phyloP scores from a whole-genome alignment of 2,113 vertebrate species.

The Nibea albiflora region DNA sequence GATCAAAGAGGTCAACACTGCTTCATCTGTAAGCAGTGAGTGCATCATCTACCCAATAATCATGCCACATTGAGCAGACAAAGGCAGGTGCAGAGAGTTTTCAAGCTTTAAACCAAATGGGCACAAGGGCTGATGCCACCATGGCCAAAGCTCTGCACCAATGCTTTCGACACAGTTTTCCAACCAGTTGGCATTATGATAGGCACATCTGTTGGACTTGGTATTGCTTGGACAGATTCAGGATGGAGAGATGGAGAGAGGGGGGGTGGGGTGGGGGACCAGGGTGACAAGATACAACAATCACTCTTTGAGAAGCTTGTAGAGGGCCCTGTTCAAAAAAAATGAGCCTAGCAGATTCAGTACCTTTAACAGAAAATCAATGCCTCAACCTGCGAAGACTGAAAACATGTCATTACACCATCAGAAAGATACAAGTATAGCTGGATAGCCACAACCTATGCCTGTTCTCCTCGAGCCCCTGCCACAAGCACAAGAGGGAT shows the following conservation, averaged over 20 bases:
- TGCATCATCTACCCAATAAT: constrained; percentile 66
- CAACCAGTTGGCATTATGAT: constrained; percentile 78
- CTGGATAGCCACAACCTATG: constrained; percentile 61
- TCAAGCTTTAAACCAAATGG: constrained; percentile 70
- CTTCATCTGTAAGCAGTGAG: constrained; percentile 62
- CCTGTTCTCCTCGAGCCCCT: constrained; percentile 69
- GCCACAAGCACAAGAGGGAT: constrained; percentile 76
- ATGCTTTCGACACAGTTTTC: constrained; percentile 71
- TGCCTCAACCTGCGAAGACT: constrained; percentile 75
- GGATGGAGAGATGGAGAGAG: constrained; percentile 58
- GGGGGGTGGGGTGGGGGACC: constrained; percentile 1
- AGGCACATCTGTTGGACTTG: constrained; percentile 82
- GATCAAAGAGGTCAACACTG: constrained; percentile 70
- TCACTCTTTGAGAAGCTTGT: constrained; percentile 68
- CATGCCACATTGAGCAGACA: constrained; percentile 73
- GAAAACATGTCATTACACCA: constrained; percentile 70
- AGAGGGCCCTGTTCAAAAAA: constrained; percentile 47
- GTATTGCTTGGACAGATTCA: constrained; percentile 81
- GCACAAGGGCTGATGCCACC: constrained; percentile 57
- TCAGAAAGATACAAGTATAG: constrained; percentile 71
- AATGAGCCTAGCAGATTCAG: constrained; percentile 69
- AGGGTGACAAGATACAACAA: constrained; percentile 63
- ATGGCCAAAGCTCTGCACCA: constrained; percentile 69
- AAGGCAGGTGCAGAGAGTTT: constrained; percentile 73
- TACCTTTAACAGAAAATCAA: constrained; percentile 77